Evolutionary conservation across 2,113 vertebrate genomes (phyloP).

Genomic region (Oncorhynchus tshawytscha): DNA sequence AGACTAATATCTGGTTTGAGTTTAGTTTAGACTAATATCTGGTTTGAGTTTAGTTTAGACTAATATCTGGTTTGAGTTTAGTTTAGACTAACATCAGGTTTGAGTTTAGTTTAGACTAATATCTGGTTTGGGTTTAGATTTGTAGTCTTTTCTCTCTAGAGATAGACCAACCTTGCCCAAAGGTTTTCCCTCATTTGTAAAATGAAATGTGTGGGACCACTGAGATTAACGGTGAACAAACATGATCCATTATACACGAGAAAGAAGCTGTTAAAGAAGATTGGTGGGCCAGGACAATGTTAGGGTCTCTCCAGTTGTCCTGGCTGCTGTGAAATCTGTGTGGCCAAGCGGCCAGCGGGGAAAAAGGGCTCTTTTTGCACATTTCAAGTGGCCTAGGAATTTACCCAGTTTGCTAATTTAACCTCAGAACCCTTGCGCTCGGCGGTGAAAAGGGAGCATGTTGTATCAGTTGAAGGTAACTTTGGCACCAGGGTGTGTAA

Average conservation of each 20-base stretch:
- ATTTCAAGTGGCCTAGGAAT: slow-evolving; percentile 46
- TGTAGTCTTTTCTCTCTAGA: background rate
- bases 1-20: no score
- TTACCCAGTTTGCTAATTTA: slow-evolving; percentile 42
- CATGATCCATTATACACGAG: slow-evolving; percentile 14
- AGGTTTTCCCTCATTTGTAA: slow-evolving; percentile 3
- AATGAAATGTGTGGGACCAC: slow-evolving; percentile 13
- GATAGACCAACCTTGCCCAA: background rate
- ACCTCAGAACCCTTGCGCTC: slow-evolving; percentile 41
- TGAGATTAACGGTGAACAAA: slow-evolving; percentile 25
- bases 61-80: no score
- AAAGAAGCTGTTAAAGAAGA: slow-evolving; percentile 37
- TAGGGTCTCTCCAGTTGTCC: slow-evolving; percentile 35
- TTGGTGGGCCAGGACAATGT: slow-evolving; percentile 26
- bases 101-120: no score
- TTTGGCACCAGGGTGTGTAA: slow-evolving; percentile 54
- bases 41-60: no score
- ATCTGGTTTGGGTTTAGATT: no score
- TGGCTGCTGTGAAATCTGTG: slow-evolving; percentile 21
- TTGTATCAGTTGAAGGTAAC: slow-evolving; percentile 52
- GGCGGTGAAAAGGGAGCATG: slow-evolving; percentile 55
- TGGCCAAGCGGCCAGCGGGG: slow-evolving; percentile 9
- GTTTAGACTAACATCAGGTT: no score
- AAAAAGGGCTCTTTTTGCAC: slow-evolving; percentile 28
- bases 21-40: no score